Conservation (phyloP, 2,888 invertebrate genomes). For the Drosophila pegasa region DNA sequence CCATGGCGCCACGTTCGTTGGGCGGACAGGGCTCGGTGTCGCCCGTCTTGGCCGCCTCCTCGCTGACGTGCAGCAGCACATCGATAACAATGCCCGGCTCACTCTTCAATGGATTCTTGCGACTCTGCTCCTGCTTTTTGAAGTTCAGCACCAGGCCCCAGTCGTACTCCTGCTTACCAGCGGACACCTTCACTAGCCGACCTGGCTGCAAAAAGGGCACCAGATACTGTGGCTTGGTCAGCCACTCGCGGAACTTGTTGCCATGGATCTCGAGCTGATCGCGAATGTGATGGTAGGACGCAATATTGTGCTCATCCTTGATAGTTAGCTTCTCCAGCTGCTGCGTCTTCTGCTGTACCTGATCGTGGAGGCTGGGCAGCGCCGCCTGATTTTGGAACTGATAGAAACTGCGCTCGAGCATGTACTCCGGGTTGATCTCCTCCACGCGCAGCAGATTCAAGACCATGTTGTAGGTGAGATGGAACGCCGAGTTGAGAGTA, state of each 20-base stretch:
- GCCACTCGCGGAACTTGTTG: conserved; percentile 90
- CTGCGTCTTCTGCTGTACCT: conserved; percentile 87
- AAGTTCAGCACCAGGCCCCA: conserved; percentile 99
- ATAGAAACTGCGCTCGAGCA: conserved; percentile 98
- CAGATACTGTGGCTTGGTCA: conserved; percentile 94
- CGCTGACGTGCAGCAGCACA: conserved; percentile 92
- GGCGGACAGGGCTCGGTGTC: conserved; percentile 90
- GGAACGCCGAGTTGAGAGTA: conserved; percentile 99
- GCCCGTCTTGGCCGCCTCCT: conserved; percentile 87
- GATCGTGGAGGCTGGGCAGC: conserved; percentile 94
- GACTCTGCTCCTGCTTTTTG: conserved; percentile 88
- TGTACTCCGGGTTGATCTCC: conserved; percentile 99
- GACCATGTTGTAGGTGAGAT: conserved; percentile 99
- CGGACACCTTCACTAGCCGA: conserved; percentile 95
- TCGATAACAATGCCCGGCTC: conserved; percentile 89
- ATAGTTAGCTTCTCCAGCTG: conserved; percentile 88
- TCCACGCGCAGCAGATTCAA: conserved; percentile 97
- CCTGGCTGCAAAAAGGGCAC: conserved; percentile 98
- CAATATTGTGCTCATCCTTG: conserved; percentile 90
- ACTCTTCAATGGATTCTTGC: conserved; percentile 85
- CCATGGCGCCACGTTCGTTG: conserved; percentile 88
- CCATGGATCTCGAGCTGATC: conserved; percentile 91
- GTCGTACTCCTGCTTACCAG: conserved; percentile 94
- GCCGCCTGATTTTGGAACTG: conserved; percentile 99
- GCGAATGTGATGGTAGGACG: conserved; percentile 93